Conservation (phyloP, 2,113 vertebrate species). For the Petromus typicus region DNA sequence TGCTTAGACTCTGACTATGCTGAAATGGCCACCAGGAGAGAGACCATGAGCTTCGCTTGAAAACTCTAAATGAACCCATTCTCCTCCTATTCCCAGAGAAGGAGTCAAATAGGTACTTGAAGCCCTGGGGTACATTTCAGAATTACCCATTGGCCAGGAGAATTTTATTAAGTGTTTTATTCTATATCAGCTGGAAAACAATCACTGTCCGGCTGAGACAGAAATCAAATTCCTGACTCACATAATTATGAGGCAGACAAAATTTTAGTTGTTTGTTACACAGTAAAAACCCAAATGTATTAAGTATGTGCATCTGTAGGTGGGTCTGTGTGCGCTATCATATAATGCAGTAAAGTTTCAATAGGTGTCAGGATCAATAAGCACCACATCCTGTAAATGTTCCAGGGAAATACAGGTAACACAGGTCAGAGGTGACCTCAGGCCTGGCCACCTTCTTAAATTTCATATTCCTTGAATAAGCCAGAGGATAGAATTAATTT, state of each 20-base stretch:
- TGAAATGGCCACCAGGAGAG: neutral
- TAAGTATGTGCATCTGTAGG: neutral
- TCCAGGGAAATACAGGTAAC: neutral
- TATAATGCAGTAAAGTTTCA: neutral
- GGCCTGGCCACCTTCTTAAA: neutral
- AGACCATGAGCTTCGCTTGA: neutral
- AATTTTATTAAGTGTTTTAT: neutral
- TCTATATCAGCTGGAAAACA: neutral
- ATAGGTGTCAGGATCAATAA: neutral
- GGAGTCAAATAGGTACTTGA: neutral
- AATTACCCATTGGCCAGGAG: neutral
- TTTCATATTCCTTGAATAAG: neutral
- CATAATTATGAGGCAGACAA: neutral
- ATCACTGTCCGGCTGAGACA: neutral
- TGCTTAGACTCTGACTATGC: neutral
- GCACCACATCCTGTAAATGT: neutral
- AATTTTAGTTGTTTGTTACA: neutral
- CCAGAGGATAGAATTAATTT: neutral
- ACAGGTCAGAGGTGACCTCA: neutral
- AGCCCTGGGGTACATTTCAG: neutral
- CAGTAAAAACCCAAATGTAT: neutral
- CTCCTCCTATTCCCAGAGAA: neutral
- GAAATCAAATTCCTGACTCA: neutral
- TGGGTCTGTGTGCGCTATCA: neutral
- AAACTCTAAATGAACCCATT: neutral